Evolutionary conservation across 2,888 invertebrate species (phyloP).

Genomic region (Bombyx huttoni): DNA sequence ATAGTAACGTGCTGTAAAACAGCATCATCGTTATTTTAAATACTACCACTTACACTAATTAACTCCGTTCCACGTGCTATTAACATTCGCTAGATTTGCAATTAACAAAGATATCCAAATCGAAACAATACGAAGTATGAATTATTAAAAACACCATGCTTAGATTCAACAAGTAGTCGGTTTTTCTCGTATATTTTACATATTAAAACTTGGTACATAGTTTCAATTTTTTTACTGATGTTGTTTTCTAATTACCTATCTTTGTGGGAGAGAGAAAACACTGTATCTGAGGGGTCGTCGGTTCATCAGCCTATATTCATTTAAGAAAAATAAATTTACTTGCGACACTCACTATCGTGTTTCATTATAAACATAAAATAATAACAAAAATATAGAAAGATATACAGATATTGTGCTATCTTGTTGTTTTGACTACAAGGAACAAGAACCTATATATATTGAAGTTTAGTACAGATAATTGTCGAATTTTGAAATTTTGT

Average conservation of each 20-base stretch:
- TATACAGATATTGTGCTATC: background rate
- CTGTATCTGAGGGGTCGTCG: background rate
- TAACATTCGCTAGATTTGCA: background rate
- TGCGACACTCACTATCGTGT: background rate
- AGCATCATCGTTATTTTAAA: background rate
- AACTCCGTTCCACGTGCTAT: background rate
- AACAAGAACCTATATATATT: too few species aligned
- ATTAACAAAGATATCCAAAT: background rate
- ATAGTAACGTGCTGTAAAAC: background rate
- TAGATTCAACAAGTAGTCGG: too few species aligned
- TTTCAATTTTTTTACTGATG: too few species aligned
- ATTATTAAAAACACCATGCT: too few species aligned
- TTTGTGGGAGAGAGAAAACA: too few species aligned
- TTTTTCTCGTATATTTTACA: too few species aligned
- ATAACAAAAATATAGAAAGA: background rate
- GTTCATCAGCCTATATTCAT: background rate
- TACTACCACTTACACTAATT: background rate
- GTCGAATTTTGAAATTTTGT: background rate
- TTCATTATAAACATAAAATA: background rate
- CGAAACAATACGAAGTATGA: background rate
- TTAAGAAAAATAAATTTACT: background rate
- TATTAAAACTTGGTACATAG: too few species aligned
- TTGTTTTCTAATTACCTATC: too few species aligned
- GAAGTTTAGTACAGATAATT: too few species aligned
- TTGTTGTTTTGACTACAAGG: background rate